Evolutionary conservation across 2,888 invertebrate species (phyloP), one percentile per base, ranked within the genome.

Genomic region (Apamea sordens): DNA sequence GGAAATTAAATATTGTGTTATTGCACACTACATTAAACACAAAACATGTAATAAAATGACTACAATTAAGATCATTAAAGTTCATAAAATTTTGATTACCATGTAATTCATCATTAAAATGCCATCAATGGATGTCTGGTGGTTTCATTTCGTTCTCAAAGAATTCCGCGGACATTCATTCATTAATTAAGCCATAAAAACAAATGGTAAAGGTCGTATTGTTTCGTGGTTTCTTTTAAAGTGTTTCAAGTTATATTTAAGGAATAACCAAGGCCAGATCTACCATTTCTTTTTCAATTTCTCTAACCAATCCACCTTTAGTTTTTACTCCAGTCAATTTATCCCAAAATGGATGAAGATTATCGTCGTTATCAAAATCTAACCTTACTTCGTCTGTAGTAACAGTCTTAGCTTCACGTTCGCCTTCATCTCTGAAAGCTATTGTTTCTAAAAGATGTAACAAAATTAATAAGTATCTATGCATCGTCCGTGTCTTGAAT

Each of bases 401-500:
- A n/a, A 65, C 53, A 53, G 24, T 63, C 11, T 63, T 21, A 80
- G 21, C 44, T 56, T 72, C 73, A 74, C 24, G 76, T 36, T 82
- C 64, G 65, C 72, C 83, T 80, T 75, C 68, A 69, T 76, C 64
- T 65, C 69, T 68, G 67, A 74, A 77, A 88, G 83, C 71, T 69
- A 83, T 83, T 86, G 76, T 86, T 83, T 79, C 61, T 59, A 56
- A 78, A 78, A 85, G 73, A 84, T 80, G 63, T 74, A 79, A 73
- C 79, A 72, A 82, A 84, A 88, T 86, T 86, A 89, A 88, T 86
- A 88, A 85, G 50, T 77, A 76, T 84, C 73, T 82, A 85, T 89
- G 80, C 82, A 87, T 80, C 74, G 77, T 76, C 73, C 84, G 90
- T 87, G 90, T 74, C 80, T 87, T 83, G 89, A 80, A 89, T 89